Evolutionary conservation across 2,797 vertebrate genomes (phyloP).

Genomic region (Myiotriccus ornatus): DNA sequence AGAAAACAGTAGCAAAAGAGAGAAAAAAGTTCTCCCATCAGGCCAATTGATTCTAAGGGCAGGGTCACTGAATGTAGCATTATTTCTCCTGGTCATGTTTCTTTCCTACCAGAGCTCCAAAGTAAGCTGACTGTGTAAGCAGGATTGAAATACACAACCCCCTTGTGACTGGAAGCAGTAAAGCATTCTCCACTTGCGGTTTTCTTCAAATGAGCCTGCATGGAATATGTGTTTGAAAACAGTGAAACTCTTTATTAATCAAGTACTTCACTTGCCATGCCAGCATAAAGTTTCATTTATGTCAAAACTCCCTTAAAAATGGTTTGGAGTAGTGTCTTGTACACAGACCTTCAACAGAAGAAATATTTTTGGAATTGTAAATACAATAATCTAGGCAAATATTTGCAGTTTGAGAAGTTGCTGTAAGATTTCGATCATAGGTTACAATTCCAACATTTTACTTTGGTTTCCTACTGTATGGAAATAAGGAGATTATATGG

Average conservation of each 20-base stretch:
- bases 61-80: conserved; percentile 92
- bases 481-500: background rate
- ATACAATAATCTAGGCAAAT: conserved; percentile 80
- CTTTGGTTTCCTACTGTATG: conserved; percentile 28
- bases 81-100: conserved; percentile 90
- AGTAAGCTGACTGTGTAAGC: conserved; percentile 91
- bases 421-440: conserved; percentile 58
- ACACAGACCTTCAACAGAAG: conserved; percentile 81
- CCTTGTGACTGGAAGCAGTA: conserved; percentile 95
- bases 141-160: conserved; percentile 90
- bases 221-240: conserved; percentile 95
- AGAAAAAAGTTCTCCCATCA: conserved; percentile 73
- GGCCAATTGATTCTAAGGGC: conserved; percentile 80
- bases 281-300: conserved; percentile 87
- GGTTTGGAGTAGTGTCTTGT: conserved; percentile 79
- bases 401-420: conserved; percentile 73
- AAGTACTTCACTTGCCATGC: conserved; percentile 83
- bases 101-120: conserved; percentile 91
- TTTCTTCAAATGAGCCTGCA: conserved; percentile 93
- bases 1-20: conserved; percentile 77
- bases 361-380: conserved; percentile 89
- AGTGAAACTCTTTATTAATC: conserved; percentile 94
- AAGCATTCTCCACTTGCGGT: conserved; percentile 93
- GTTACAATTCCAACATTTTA: conserved; percentile 21
- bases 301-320: conserved; percentile 82